phyloP scores from a whole-genome alignment of 1,140 invertebrate genomes.

The Popillia japonica region DNA sequence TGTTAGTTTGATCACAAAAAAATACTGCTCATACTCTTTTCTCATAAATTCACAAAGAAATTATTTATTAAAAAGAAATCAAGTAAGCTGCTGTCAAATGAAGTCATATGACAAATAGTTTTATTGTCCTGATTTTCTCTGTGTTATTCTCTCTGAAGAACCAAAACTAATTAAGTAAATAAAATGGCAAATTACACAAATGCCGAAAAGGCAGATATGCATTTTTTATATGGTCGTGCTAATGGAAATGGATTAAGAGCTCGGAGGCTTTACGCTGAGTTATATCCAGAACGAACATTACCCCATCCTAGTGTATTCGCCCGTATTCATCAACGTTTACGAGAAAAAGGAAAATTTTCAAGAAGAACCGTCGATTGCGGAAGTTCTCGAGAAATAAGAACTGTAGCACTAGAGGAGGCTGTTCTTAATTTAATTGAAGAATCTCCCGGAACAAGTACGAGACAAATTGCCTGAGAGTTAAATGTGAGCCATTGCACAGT shows the following conservation, averaged over 20 bases:
- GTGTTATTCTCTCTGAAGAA: too few species aligned
- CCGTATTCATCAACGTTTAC: too few species aligned
- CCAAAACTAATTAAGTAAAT: too few species aligned
- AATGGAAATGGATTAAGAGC: conserved; percentile 7
- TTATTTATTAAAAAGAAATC: too few species aligned
- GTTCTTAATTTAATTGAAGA: conserved; percentile 12
- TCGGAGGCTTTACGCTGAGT: conserved; percentile 9
- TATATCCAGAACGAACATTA: conserved; percentile 15
- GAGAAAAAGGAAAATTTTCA: too few species aligned
- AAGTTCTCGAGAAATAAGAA: neutral
- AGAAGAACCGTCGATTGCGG: neutral
- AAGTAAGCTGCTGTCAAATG: too few species aligned
- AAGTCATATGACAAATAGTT: too few species aligned
- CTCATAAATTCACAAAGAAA: too few species aligned
- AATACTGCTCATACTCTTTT: too few species aligned
- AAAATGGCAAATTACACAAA: neutral
- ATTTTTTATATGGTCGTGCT: neutral
- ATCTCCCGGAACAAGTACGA: neutral
- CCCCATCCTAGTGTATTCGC: neutral
- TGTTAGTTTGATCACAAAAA: too few species aligned
- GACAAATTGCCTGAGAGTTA: neutral
- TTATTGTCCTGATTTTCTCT: too few species aligned
- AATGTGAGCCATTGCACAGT: neutral
- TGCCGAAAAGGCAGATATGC: neutral
- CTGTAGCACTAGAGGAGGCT: neutral